Evolutionary conservation across 2,113 vertebrate genomes (phyloP), one percentile per base, ranked within the genome.

Genomic region (Amia ocellicauda): DNA sequence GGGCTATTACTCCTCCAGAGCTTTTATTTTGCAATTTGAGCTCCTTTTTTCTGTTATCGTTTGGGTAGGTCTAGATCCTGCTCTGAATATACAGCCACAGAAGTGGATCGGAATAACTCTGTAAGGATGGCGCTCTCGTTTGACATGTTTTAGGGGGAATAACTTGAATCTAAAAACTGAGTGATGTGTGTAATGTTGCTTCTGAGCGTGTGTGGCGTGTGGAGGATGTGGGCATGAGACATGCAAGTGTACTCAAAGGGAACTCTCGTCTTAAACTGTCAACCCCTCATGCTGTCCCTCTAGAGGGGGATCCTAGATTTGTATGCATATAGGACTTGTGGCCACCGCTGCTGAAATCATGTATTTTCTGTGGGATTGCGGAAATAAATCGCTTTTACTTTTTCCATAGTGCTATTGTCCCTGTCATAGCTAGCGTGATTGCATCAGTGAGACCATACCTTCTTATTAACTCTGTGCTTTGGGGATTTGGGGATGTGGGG

Each of bases 1-100:
- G 68, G 77, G 79, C 71, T 55, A 70, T 45, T 67, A 63, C 60
- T 23, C 60, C n/a, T 61, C 24, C 40, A 49, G 31, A 63, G 69
- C 5, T 65, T 62, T 51, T 26, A 53, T 11, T 23, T 19, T 20
- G 3, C n/a, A 29, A 2, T 7, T 19, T 55, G 2, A 3, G 28
- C 2, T 28, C 31, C 19, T 17, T 16, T 10, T 57, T 7, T 57
- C 11, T 57, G 13, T 10, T 17, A 13, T 50, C 4, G 10, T 7
- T 7, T 2, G 19, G 26, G n/a, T 9, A 23, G 7, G 26, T 52
- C 50, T 11, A 52, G 3, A 17, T 23, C 20, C 8, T 17, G n/a
- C 26, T 7, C 26, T 20, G 9, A 52, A 24, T 10, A 23, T 23
- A 20, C 2, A 10, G 8, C 50, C 26, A 23, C 8, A 49, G 16